Evolutionary conservation across 2,888 invertebrate species (phyloP), one percentile per base, ranked within the genome.

Genomic region (Abscondita cerata): DNA sequence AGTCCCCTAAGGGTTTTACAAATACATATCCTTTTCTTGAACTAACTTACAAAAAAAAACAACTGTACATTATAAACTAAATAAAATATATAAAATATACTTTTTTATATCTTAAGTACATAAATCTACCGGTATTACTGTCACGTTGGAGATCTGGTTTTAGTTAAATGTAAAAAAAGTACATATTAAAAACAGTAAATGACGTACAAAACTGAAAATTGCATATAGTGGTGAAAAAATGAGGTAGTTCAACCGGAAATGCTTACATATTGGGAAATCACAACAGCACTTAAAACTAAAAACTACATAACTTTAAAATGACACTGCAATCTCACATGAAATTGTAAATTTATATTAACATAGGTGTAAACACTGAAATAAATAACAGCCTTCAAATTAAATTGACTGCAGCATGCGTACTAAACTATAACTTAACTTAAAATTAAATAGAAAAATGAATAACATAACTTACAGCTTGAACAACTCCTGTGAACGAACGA

Each of bases 71-170:
- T 71, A 71, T 72, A 15, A 74, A 72, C 63, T 68, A 70, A 72
- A 67, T 61, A 66, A 68, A 61, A 65, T 66, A 68, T 64, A 64
- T 60, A 64, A 64, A 64, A 64, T 64, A 64, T 64, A 56, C 55
- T 64, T 60, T n/a, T 19, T 55, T 34, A 60, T 64, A 60, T 64
- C 66, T 74, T 71, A 74, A 72, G 73, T 70, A 76, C 77, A 72
- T 74, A 76, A 76, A 71, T 72, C 73, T 75, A 74, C 74, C 73
- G 68, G 73, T 73, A 72, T 73, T 73, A 69, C 69, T 72, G 71
- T 68, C 57, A 57, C 60, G 53, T 52, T 65, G 71, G 75, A 75
- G 74, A 74, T 74, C 75, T 71, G 68, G 33, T 41, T 18, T 62
- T 55, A 52, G 52, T 57, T 53, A 44, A 51, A 38, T 60, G 55